Conservation (phyloP, 2,113 vertebrate species). For the Chaenogobius annularis region DNA sequence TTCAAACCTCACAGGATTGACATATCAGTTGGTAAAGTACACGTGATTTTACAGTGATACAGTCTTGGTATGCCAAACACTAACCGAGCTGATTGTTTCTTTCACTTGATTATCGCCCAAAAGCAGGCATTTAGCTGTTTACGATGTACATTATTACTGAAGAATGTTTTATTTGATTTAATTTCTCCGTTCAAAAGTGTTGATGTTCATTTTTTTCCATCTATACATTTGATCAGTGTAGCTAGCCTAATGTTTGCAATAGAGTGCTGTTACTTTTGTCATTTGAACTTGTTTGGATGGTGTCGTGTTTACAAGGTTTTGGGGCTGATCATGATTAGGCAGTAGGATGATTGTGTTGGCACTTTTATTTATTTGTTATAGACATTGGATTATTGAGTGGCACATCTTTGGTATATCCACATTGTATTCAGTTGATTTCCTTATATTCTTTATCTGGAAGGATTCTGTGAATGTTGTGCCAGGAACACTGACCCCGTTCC, state of each 20-base stretch:
- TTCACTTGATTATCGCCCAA: constrained; percentile 27
- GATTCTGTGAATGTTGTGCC: constrained; percentile 62
- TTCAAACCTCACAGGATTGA: constrained; percentile 32
- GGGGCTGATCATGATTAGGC: constrained; percentile 32
- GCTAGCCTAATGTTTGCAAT: constrained; percentile 57
- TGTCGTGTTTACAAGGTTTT: constrained; percentile 64
- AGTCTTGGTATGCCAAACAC: constrained; percentile 51
- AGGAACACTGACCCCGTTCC: constrained; percentile 44
- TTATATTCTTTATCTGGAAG: constrained; percentile 44
- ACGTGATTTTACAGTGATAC: constrained; percentile 23
- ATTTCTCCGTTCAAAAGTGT: constrained; percentile 67
- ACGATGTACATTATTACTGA: constrained; percentile 68
- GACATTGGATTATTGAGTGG: constrained; percentile 35
- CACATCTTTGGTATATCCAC: constrained; percentile 46
- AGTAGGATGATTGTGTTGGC: constrained; percentile 42
- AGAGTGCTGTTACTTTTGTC: constrained; percentile 53
- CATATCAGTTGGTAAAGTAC: constrained; percentile 19
- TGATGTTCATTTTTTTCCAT: constrained; percentile 52
- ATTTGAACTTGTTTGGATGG: constrained; percentile 51
- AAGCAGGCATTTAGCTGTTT: constrained; percentile 64
- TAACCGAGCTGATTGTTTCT: constrained; percentile 58
- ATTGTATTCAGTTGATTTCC: constrained; percentile 49
- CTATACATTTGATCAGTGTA: constrained; percentile 49
- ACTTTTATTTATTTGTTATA: constrained; percentile 60
- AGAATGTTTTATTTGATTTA: constrained; percentile 67